Base-by-base conservation (phyloP, 2,888 invertebrate species). In the Nineta flava region DNA sequence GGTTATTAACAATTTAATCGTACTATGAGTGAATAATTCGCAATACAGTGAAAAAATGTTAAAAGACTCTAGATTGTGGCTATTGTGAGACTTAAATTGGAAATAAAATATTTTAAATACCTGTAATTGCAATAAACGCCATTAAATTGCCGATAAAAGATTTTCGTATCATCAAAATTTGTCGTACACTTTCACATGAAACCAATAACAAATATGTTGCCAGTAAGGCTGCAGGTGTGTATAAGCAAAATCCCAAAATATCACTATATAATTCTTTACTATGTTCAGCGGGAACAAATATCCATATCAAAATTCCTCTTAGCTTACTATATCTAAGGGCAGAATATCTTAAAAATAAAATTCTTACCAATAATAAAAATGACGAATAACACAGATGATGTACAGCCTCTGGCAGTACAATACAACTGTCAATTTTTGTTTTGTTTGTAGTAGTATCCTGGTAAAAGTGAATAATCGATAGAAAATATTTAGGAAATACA, bases 151-250 rank as follows among this genome's bases (percentile, higher is more conserved):
- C 59, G 1, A 63, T 56, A 21, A 63, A 46, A 32, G 58, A 59
- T 45, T 61, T 60, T 5, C 53, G 54, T 34, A 61, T 58, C 31
- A 58, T 52, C 46, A 59, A 60, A 13, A 59, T 54, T 55, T 63
- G 65, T 1, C 62, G 58, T 19, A 66, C 55, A 38, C 59, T 57
- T 52, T 69, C 68, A 47, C 67, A 67, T n/a, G 67, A 57, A 38
- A 65, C 51, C 62, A 67, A 62, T 46, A 68, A 58, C 57, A 68
- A 60, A 54, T 69, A 69, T 2, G 68, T 68, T 1, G 67, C 64
- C 5, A 61, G 58, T n/a, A 68, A 56, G 4, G 73, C 71, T 31
- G 74, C 62, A 2, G 76, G 74, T 1, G 74, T 73, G 54, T 76
- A 70, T 16, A 74, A 52, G 21, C 65, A 53, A 55, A 74, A 71